Percentiles rank a stretch among this genome's conserved stretches.
Evolutionary conservation across 2,113 vertebrate genomes (phyloP).

Genomic region (Campylomormyrus tamandua): DNA sequence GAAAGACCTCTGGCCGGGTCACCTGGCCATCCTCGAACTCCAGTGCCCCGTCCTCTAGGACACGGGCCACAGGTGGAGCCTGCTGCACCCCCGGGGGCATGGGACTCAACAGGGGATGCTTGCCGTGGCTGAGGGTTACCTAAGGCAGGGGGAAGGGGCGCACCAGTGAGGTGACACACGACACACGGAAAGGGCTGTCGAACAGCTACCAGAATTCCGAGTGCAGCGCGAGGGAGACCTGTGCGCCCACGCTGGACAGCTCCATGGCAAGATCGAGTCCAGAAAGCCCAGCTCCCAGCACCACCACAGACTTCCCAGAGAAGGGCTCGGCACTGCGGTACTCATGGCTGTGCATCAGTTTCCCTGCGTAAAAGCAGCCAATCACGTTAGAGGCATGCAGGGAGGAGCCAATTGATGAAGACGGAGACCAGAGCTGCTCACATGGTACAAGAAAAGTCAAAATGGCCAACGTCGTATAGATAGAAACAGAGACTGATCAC

Average conservation of each 20-base stretch:
- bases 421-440: neutral
- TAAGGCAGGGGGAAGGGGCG: conserved; percentile 17
- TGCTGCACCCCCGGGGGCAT: conserved; percentile 50
- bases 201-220: neutral
- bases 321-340: conserved; percentile 61
- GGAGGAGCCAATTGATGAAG: neutral
- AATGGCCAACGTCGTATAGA: neutral
- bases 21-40: conserved; percentile 51
- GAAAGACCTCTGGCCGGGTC: conserved; percentile 48
- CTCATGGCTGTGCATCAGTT: conserved; percentile 64
- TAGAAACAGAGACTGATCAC: neutral
- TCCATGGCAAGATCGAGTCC: conserved; percentile 68
- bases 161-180: neutral
- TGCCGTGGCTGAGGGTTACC: conserved; percentile 61
- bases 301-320: conserved; percentile 50
- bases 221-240: conserved; percentile 30
- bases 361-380: conserved; percentile 38
- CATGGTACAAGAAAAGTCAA: neutral
- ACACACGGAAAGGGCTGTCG: neutral
- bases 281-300: conserved; percentile 66
- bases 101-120: conserved; percentile 36
- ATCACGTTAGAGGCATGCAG: neutral
- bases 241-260: conserved; percentile 44
- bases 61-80: conserved; percentile 36
- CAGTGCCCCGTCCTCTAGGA: conserved; percentile 46